Percentiles rank a stretch among this genome's conserved stretches.
Evolutionary conservation across 2,888 invertebrate species (phyloP).

Genomic region (Clusia tigrina): DNA sequence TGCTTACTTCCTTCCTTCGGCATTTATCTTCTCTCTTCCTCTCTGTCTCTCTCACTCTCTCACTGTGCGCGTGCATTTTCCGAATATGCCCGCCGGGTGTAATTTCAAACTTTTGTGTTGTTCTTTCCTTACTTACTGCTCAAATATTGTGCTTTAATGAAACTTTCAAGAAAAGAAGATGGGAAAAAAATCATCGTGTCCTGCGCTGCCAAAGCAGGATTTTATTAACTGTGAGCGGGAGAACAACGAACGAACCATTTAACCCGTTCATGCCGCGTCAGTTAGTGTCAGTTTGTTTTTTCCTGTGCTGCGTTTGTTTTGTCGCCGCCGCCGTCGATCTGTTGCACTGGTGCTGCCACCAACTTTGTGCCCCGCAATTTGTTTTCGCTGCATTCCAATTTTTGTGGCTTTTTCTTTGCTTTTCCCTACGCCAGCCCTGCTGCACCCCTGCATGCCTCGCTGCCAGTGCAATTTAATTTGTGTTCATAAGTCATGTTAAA

Average conservation of each 20-base stretch:
- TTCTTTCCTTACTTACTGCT: constrained; percentile 32
- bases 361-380: neutral
- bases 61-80: constrained; percentile 2
- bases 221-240: constrained; percentile 5
- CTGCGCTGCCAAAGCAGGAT: constrained; percentile 7
- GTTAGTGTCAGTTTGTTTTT: neutral
- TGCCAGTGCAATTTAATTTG: constrained; percentile 38
- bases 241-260: neutral
- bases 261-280: constrained; percentile 1
- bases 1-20: neutral
- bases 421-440: neutral
- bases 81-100: constrained; percentile 36
- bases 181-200: neutral
- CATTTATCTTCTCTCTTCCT: neutral
- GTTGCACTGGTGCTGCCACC: neutral
- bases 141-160: constrained; percentile 39
- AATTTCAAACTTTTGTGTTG: constrained; percentile 34
- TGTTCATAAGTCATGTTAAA: constrained; percentile 42
- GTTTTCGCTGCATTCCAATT: neutral
- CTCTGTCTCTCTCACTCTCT: neutral
- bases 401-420: neutral
- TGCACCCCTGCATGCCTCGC: neutral
- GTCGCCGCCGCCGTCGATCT: neutral
- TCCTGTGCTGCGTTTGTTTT: neutral
- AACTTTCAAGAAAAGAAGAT: constrained; percentile 13